Percentiles rank a stretch among this genome's conserved stretches.
phyloP scores from a whole-genome alignment of 2,113 vertebrate genomes.

The Psettodes erumei region DNA sequence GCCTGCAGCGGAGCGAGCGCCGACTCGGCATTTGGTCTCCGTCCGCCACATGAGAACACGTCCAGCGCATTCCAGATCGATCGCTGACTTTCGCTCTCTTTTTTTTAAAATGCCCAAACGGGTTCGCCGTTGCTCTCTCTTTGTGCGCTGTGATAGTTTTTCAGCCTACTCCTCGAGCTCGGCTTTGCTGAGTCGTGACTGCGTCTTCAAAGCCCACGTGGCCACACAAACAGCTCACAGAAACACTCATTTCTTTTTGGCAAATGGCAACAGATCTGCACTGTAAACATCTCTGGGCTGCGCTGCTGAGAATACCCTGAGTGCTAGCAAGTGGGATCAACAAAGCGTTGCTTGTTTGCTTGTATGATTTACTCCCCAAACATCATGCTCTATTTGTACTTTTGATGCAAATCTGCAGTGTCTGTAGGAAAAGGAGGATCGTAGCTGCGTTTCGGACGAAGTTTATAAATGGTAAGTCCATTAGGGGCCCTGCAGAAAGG shows the following conservation, averaged over 20 bases:
- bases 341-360: slow-evolving; percentile 33
- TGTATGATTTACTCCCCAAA: slow-evolving; percentile 2
- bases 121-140: not conserved
- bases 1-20: too few relatives aligned
- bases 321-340: slow-evolving; percentile 7
- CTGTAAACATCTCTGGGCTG: slow-evolving; percentile 45
- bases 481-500: slow-evolving; percentile 22
- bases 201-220: not conserved
- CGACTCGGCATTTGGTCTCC: too few relatives aligned
- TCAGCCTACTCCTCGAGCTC: not conserved
- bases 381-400: slow-evolving; percentile 26
- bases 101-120: not conserved
- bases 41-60: not conserved
- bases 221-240: not conserved
- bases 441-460: slow-evolving; percentile 42
- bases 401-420: slow-evolving; percentile 20
- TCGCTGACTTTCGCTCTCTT: not conserved
- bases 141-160: not conserved
- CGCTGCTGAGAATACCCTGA: not conserved
- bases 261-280: slow-evolving; percentile 18
- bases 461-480: slow-evolving; percentile 47
- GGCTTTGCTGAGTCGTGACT: not conserved
- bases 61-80: not conserved
- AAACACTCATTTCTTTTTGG: slow-evolving; percentile 23
- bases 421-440: slow-evolving; percentile 29